A percentile compares a stretch with the other conserved stretches of the same genome.
Conservation (phyloP, 2,797 vertebrate species). For the Enteromius paludinosus region DNA sequence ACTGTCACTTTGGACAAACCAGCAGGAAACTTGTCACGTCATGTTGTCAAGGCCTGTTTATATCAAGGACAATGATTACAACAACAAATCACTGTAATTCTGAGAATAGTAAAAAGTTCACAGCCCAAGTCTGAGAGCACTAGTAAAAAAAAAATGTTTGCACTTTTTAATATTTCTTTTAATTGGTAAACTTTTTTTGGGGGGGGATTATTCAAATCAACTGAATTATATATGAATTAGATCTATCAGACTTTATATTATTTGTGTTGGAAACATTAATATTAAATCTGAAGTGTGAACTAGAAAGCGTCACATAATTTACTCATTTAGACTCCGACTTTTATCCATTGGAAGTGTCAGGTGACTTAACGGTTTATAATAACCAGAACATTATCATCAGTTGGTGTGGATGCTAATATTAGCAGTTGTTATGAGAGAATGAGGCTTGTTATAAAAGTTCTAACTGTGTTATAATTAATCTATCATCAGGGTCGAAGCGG, state of each 20-base stretch:
- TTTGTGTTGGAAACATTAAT: not conserved
- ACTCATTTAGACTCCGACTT: not conserved
- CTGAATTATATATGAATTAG: not conserved
- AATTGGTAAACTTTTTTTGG: too few relatives aligned
- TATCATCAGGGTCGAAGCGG: conserved; percentile 54
- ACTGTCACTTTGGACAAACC: not conserved
- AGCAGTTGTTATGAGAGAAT: not conserved
- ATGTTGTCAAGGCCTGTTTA: not conserved
- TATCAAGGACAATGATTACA: not conserved
- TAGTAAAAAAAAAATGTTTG: not conserved
- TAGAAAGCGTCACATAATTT: not conserved
- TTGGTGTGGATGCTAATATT: not conserved
- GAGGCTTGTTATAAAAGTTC: not conserved
- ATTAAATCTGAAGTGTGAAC: not conserved
- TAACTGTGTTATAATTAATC: too few relatives aligned
- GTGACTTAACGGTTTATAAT: not conserved
- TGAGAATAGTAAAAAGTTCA: not conserved
- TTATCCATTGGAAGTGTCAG: not conserved
- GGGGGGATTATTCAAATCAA: not conserved
- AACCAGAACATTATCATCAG: not conserved
- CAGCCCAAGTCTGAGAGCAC: not conserved
- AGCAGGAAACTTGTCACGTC: not conserved
- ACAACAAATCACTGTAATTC: not conserved
- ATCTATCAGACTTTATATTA: not conserved
- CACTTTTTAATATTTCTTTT: too few relatives aligned